phyloP scores from a whole-genome alignment of 2,113 vertebrate genomes.

The Stegastes partitus region DNA sequence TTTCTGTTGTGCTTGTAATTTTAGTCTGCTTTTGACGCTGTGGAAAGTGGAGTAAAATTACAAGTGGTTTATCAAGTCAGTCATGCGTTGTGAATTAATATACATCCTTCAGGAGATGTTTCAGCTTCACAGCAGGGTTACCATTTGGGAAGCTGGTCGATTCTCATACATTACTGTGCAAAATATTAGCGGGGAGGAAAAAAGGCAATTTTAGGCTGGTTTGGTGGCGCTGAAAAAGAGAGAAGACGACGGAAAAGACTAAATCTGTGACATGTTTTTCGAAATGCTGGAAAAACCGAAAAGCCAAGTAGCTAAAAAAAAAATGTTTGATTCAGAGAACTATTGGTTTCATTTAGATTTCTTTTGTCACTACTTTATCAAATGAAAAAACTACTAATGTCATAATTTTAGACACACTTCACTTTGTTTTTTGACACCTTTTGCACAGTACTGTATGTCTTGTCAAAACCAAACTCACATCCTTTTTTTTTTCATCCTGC shows the following conservation, averaged over 20 bases:
- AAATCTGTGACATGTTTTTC: neutral
- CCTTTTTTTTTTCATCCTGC: constrained; percentile 15
- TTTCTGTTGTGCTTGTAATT: constrained; percentile 63
- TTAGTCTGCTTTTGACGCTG: constrained; percentile 34
- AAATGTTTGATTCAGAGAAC: neutral
- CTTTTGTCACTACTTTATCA: too few species aligned
- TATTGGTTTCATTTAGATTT: too few species aligned
- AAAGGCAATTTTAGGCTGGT: too few species aligned
- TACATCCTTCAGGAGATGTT: constrained; percentile 35
- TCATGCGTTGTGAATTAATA: constrained; percentile 44
- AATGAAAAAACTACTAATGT: too few species aligned
- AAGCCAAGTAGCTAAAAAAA: neutral
- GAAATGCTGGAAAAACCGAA: neutral
- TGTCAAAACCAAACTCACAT: neutral
- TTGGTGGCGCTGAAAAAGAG: too few species aligned
- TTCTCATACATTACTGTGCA: constrained; percentile 5
- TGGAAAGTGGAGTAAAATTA: constrained; percentile 8
- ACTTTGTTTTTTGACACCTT: neutral
- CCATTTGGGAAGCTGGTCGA: constrained; percentile 17
- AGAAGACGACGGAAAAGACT: too few species aligned
- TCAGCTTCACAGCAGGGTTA: constrained; percentile 19
- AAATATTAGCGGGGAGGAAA: too few species aligned
- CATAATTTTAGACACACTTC: too few species aligned
- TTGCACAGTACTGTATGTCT: neutral
- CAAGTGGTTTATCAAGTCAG: constrained; percentile 45